These are phyloP conservation scores for Gorsachius goisagi DNA, from an alignment of 2,113 vertebrate species.

Conservation along the genomic window DNA sequence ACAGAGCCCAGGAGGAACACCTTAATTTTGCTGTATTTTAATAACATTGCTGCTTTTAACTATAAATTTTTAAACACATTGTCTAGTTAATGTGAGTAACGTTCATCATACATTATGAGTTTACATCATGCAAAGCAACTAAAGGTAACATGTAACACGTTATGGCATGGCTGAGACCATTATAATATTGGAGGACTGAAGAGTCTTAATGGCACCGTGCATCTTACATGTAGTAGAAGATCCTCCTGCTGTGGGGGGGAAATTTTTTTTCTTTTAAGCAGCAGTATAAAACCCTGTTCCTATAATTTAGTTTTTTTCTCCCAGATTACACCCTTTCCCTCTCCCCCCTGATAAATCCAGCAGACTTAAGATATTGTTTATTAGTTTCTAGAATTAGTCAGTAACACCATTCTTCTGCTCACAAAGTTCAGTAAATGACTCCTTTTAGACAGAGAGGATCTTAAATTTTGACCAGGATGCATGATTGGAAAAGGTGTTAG, in stretches of 20 bases:
- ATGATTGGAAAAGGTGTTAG: neutral
- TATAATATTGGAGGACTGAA: neutral
- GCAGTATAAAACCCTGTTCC: neutral
- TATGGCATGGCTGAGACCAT: neutral
- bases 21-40: neutral
- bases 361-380: neutral
- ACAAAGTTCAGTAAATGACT: conserved; percentile 24
- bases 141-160: neutral
- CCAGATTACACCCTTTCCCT: neutral
- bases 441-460: neutral
- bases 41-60: neutral
- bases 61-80: neutral
- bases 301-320: neutral
- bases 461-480: neutral
- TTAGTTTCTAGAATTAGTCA: neutral
- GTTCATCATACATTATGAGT: neutral
- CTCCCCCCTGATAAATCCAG: neutral
- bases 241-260: neutral
- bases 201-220: neutral
- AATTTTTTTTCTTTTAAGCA: neutral
- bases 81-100: neutral
- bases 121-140: neutral
- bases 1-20: neutral
- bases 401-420: neutral
- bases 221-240: neutral